Percentiles rank a stretch among this genome's conserved stretches.
phyloP scores from a whole-genome alignment of 2,888 invertebrate genomes.

The Drosophila tanythrix region DNA sequence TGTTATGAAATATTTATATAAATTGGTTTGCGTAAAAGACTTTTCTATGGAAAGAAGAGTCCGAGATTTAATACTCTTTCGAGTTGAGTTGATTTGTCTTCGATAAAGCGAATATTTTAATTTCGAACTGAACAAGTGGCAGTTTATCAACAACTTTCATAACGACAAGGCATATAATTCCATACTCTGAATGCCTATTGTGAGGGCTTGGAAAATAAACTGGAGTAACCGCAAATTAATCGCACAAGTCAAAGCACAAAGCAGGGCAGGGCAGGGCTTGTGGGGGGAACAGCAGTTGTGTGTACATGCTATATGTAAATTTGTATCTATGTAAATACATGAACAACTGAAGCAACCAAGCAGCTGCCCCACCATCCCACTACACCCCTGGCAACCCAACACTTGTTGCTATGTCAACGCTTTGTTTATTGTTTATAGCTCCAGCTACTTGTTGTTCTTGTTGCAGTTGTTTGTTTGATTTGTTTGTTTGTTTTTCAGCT shows the following conservation, averaged over 20 bases:
- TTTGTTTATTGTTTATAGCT: slow-evolving; percentile 42
- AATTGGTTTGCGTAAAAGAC: too few species aligned
- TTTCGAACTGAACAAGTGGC: not conserved
- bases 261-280: not conserved
- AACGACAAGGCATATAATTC: not conserved
- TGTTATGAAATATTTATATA: not conserved
- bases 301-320: not conserved
- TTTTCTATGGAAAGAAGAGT: not conserved
- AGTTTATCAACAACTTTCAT: not conserved
- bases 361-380: slow-evolving; percentile 1
- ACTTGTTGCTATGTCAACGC: slow-evolving; percentile 79
- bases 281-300: not conserved
- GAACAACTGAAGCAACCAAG: not conserved
- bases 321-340: slow-evolving; percentile 3
- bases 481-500: slow-evolving; percentile 51
- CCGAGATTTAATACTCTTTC: not conserved
- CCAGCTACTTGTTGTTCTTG: slow-evolving; percentile 11
- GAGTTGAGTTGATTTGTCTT: not conserved
- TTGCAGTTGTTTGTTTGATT: slow-evolving; percentile 10
- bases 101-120: not conserved
- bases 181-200: not conserved
- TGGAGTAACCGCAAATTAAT: slow-evolving; percentile 52
- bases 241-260: slow-evolving; percentile 14
- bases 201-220: not conserved
- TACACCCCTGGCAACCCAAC: slow-evolving; percentile 23